Base-by-base conservation (phyloP, 2,888 invertebrate species). In the Pammene fasciana region DNA sequence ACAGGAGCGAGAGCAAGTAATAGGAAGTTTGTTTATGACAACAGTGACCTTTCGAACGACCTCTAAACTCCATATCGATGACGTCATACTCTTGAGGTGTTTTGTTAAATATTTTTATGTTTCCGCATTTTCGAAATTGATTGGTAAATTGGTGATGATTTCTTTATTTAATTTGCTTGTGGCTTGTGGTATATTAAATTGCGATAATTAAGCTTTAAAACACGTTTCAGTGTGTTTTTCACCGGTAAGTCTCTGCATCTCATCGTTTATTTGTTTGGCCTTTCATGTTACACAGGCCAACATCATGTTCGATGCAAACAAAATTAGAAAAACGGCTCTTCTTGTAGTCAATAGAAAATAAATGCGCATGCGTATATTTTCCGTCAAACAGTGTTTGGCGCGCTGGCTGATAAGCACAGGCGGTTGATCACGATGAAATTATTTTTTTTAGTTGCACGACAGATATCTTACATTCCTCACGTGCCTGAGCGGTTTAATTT, bases 371-470 rank as follows among this genome's bases (percentile, higher is more conserved):
- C 89, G 88, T 86, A 81, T 76, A 76, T 75, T 78, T 76, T 77
- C 78, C 80, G 85, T 86, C 87, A 88, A 86, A 85, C 79, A 81
- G 82, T 86, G 86, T 90, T 90, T 91, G 88, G 90, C 90, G 90
- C 88, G 89, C 88, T 89, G 88, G 89, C 88, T 89, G 88, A 80
- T 90, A 88, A 81, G 84, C 82, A 77, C 75, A 75, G 75, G 73
- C 76, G 79, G 78, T 82, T 82, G 82, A 84, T 85, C 87, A 87
- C 86, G 78, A 90, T 90, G 91, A 90, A 87, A 88, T 85, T 88
- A 84, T 82, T 83, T 85, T 83, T 84, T 87, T 87, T 86, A 92
- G 90, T 91, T 84, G 83, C 78, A 75, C 81, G 75, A 74, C 87
- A 82, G 88, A 82, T 86, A 85, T 77, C 85, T 74, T 77, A 75